Conservation (phyloP, 2,113 vertebrate genomes). For the Hippocampus mohnikei region DNA sequence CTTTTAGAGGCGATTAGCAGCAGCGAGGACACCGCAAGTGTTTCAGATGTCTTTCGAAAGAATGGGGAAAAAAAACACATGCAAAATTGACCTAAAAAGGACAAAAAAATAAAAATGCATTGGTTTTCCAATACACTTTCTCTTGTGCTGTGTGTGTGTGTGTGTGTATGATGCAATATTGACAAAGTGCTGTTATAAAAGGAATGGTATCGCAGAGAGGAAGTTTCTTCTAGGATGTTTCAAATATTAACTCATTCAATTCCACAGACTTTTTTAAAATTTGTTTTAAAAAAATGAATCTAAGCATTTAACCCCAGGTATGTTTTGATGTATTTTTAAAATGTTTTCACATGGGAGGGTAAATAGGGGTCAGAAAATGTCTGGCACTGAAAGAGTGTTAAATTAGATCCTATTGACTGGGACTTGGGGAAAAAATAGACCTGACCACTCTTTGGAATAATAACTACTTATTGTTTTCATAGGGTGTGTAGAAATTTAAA, state of each 20-base stretch:
- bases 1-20: conserved; percentile 75
- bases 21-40: conserved; percentile 73
- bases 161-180: conserved; percentile 9
- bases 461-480: too few relatives aligned
- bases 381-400: too few relatives aligned
- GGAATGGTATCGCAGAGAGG: not conserved
- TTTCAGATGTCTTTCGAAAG: conserved; percentile 72
- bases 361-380: too few relatives aligned
- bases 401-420: too few relatives aligned
- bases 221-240: not conserved
- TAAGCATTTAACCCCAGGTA: too few relatives aligned
- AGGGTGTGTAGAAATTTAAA: too few relatives aligned
- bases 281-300: too few relatives aligned
- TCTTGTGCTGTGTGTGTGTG: conserved; percentile 49
- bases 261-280: too few relatives aligned
- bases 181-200: not conserved
- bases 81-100: conserved; percentile 51
- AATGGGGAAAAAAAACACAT: conserved; percentile 45
- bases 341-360: too few relatives aligned
- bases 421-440: too few relatives aligned
- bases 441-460: too few relatives aligned
- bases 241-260: not conserved
- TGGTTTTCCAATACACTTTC: conserved; percentile 64
- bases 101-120: conserved; percentile 66
- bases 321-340: too few relatives aligned